Evolutionary conservation across 2,113 vertebrate species (phyloP), one percentile per base, ranked within the genome.

Genomic region (Rhinolophus ferrumequinum): DNA sequence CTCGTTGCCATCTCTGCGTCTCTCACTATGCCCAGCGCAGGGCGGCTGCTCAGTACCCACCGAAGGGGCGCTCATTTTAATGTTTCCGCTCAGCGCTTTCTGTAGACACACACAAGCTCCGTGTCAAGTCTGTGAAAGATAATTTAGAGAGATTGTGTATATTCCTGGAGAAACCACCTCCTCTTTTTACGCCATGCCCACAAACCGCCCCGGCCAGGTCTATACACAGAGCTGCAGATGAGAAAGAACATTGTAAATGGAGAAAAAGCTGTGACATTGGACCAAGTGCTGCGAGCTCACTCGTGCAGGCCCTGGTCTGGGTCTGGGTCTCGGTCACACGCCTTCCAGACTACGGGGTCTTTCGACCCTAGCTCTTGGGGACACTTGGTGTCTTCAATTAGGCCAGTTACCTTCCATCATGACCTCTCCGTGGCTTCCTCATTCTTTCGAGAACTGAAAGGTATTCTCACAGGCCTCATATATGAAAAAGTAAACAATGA

Each of bases 1-100:
- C 47, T 44, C 4, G 0, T 21, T 5, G 60, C n/a, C 35, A 4
- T 1, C 35, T 28, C 56, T 15, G 1, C 0, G 4, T 7, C 58
- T 12, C 22, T 82, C 41, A 1, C n/a, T 0, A 2, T 24, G 13
- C 9, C 33, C 86, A 3, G 19, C 0, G 5, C 2, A 38, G 16
- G 14, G 6, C 6, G 1, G 14, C 26, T 3, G 4, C 35, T 19
- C 12, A 3, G 44, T 30, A 33, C 0, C 16, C 9, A 24, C 81
- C 21, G 5, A 21, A 15, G 41, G 10, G 35, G 60, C 8, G 21
- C 8, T 56, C 50, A 13, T 0, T 8, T 50, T 35, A 24, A 56
- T 19, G n/a, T n/a, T 35, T 79, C 50, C 5, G 35, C 52, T 44
- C 19, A 5, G 73, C 26, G 66, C 14, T 38, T 80, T 47, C 50